Evolutionary conservation across 2,888 invertebrate genomes (phyloP).

Genomic region (Bhutanitis thaidina): DNA sequence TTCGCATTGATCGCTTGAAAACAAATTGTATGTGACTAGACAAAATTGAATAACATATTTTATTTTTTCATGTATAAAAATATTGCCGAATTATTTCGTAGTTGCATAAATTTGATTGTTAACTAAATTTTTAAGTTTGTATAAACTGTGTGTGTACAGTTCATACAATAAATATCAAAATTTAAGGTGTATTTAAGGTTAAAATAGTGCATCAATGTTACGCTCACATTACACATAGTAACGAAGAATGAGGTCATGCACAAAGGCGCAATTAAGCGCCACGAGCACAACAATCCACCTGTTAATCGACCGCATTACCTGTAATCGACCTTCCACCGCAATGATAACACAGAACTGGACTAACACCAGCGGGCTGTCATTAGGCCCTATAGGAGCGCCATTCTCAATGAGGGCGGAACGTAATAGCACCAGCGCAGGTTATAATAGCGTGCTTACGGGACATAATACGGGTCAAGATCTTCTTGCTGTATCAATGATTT

Average conservation of each 20-base stretch:
- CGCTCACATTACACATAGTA: not conserved
- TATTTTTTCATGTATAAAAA: slow-evolving; percentile 1
- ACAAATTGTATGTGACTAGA: slow-evolving; percentile 10
- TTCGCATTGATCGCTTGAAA: slow-evolving; percentile 10
- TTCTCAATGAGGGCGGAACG: slow-evolving; percentile 29
- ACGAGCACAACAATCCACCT: slow-evolving; percentile 32
- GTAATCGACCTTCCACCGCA: slow-evolving; percentile 55
- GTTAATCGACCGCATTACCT: slow-evolving; percentile 53
- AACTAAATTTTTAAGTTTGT: too few relatives aligned
- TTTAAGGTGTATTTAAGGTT: too few relatives aligned
- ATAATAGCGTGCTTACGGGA: slow-evolving; percentile 27
- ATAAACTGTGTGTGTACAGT: too few relatives aligned
- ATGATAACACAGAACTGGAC: slow-evolving; percentile 41
- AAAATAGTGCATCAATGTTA: not conserved
- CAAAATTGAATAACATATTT: slow-evolving; percentile 2
- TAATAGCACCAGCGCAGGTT: slow-evolving; percentile 29
- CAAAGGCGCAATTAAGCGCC: slow-evolving; percentile 8
- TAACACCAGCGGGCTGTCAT: slow-evolving; percentile 38
- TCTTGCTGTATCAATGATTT: slow-evolving; percentile 17
- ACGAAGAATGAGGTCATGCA: slow-evolving; percentile 4
- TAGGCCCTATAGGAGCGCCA: slow-evolving; percentile 34
- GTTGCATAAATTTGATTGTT: too few relatives aligned
- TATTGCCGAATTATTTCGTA: not conserved
- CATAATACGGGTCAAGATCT: slow-evolving; percentile 36
- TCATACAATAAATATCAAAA: too few relatives aligned